Evolutionary conservation across 1,140 invertebrate species (phyloP), one percentile per base, ranked within the genome.

Genomic region (Ruditapes philippinarum): DNA sequence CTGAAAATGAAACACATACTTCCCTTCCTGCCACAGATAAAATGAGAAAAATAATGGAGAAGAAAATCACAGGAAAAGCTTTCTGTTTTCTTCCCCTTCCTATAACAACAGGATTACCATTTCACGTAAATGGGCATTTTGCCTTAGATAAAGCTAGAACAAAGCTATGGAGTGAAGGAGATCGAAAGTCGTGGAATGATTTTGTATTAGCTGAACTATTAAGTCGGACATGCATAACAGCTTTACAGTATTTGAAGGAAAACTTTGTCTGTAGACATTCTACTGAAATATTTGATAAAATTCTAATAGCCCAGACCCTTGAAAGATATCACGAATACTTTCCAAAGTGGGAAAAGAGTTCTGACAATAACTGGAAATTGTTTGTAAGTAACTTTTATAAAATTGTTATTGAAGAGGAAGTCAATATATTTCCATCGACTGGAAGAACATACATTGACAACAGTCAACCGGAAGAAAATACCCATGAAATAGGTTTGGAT

Each of bases 171-270:
- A 74, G 91, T 12, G 80, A 60, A 40, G 80, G 87, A 33, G 42
- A 51, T 9, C 86, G 89, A 45, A 90, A 89, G 60, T 88, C 89
- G n/a, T 95, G 94, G 94, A 95, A 95, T 79, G 54, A 83, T 25
- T 45, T 81, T 17, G 83, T 94, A 11, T 40, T 92, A 0, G 31
- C 78, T 4, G 40, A 91, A 28, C 65, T 93, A 1, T 81, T 94
- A 60, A 87, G 91, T 19, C 91, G 90, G 65, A 92, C 92, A 12
- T 93, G 92, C 68, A 78, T 91, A 4, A 62, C 82, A 36, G 45
- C 78, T n/a, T 14, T 93, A 0, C 19, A 89, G 42, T 36, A 38
- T 7, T 22, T 92, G n/a, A 88, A 90, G 65, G n/a, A 38, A 25
- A 11, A 70, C 4, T 40, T 82, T n/a, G 82, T 89, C n/a, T 11